Base-by-base conservation (phyloP, 2,888 invertebrate genomes). In the Synanthedon vespiformis region DNA sequence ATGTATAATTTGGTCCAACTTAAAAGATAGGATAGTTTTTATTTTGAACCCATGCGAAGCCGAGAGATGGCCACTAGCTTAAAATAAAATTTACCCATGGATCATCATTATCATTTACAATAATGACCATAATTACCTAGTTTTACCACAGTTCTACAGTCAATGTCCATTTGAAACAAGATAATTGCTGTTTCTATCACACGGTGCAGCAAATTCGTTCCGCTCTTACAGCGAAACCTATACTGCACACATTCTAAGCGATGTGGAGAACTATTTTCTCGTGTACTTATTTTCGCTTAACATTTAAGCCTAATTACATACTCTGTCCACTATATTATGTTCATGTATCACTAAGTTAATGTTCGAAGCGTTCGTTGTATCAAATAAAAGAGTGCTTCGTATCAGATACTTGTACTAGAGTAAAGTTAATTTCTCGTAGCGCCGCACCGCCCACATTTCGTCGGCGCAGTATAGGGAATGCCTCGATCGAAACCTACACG, bases 371-470 rank as follows among this genome's bases (percentile, higher is more conserved):
- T 66, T 64, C 64, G 61, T 56, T 44, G 44, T 34, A 34, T 34
- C 44, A 44, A 44, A 44, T 44, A 67, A 62, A 62, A 51, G 12
- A 56, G 50, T 51, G 55, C 56, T 41, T 56, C 48, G 57, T 57
- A 65, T 70, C 67, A 57, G 69, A 22, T 22, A 22, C 22, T 22
- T 5, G 68, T 69, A 63, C 60, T 62, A 61, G 64, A 61, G 60
- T 59, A 56, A 53, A 60, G 70, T 70, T 72, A 70, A 71, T 73
- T 70, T 65, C 67, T 61, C 54, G 63, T 34, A 34, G 34, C 34
- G 56, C 56, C 61, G 59, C 60, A 58, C 68, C 76, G 74, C 77
- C 77, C 69, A 70, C 75, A 68, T 74, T 71, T 76, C 74, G 70
- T 65, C 75, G 70, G 56, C 52, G 55, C 53, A 58, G 58, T 54